Conservation (phyloP, 2,888 invertebrate species). For the Rhopalosiphum nymphaeae region DNA sequence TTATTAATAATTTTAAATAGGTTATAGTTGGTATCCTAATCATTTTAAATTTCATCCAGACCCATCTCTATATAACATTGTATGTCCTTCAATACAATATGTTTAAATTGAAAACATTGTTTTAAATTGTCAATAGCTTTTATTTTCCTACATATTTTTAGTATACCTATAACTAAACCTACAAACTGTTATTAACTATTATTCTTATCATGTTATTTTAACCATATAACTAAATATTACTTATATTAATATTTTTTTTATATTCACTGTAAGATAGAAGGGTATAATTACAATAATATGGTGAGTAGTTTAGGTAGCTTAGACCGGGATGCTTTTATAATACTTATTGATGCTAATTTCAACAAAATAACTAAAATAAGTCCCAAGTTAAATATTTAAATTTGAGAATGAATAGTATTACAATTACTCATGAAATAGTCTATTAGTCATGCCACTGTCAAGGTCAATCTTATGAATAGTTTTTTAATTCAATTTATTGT, state of each 20-base stretch:
- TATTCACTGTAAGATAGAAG: neutral
- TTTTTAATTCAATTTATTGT: neutral
- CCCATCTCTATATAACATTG: neutral
- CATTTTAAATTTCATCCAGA: neutral
- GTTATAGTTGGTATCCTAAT: neutral
- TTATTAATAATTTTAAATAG: neutral
- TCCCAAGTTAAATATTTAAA: neutral
- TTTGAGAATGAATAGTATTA: neutral
- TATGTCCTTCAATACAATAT: neutral
- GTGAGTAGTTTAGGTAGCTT: neutral
- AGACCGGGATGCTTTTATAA: neutral
- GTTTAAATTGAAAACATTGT: neutral
- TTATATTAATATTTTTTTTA: neutral
- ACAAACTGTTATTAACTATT: neutral
- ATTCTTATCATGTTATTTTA: neutral
- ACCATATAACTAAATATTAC: neutral
- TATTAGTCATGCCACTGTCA: neutral
- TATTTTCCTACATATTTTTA: neutral
- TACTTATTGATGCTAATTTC: neutral
- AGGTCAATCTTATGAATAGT: constrained; percentile 1
- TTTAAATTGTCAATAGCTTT: neutral
- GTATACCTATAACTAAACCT: neutral
- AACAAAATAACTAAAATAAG: neutral
- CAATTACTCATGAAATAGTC: neutral
- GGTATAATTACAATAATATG: neutral